Conservation (phyloP, 30 jellyfish, hydroid and myxozoan genomes). For the Cassiopea andromeda region DNA sequence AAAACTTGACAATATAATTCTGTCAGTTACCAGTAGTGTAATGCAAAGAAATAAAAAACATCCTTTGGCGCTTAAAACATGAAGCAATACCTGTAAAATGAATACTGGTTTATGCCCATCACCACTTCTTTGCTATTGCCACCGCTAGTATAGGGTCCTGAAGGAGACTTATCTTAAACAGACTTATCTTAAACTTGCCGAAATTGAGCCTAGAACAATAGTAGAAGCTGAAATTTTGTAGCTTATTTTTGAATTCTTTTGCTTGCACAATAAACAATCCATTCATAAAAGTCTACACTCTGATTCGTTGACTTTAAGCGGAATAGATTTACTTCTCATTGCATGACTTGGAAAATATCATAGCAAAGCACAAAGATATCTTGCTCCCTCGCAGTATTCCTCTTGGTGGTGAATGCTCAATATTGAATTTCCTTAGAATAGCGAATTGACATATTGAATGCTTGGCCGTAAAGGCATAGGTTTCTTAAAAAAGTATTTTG, state of each 20-base stretch:
- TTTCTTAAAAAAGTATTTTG: not conserved
- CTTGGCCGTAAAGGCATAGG: not conserved
- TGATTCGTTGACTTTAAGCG: slow-evolving; percentile 2
- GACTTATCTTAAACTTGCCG: slow-evolving; percentile 14
- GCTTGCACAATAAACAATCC: not conserved
- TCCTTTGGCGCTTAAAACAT: too few species aligned
- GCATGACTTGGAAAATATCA: not conserved
- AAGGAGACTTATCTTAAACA: not conserved
- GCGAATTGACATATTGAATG: not conserved
- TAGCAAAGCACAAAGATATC: not conserved
- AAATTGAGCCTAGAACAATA: too few species aligned
- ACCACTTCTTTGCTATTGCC: not conserved
- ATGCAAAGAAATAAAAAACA: too few species aligned
- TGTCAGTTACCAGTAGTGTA: too few species aligned
- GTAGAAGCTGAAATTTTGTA: slow-evolving; percentile 15
- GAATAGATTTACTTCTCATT: slow-evolving; percentile 29
- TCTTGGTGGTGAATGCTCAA: too few species aligned
- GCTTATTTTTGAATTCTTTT: slow-evolving; percentile 21
- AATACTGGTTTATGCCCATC: too few species aligned
- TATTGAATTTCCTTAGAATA: not conserved
- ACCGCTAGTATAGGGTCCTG: too few species aligned
- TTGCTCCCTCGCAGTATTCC: slow-evolving; percentile 3
- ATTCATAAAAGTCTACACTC: not conserved
- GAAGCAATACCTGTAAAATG: too few species aligned
- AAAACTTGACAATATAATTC: too few species aligned